Conservation (phyloP, 2,888 invertebrate species). For the Drosophila paramelanica region DNA sequence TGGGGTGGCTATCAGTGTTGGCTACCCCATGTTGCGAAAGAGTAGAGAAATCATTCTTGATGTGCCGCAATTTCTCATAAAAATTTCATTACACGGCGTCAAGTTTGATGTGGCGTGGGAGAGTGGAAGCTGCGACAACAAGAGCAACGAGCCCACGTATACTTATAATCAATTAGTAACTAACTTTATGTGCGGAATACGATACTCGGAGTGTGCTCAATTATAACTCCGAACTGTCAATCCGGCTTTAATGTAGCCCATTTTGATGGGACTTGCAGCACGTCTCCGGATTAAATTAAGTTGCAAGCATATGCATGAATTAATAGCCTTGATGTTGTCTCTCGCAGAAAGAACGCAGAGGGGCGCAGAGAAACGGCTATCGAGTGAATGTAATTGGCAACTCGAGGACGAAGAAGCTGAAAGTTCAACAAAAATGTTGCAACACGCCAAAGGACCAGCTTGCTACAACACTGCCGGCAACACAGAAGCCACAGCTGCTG, state of each 20-base stretch:
- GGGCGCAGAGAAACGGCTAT: constrained; percentile 12
- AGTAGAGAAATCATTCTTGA: constrained; percentile 54
- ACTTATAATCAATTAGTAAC: constrained; percentile 26
- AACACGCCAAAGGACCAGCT: constrained; percentile 35
- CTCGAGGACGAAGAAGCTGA: constrained; percentile 14
- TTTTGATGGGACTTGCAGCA: neutral
- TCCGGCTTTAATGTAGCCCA: too few species aligned
- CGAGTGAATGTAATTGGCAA: constrained; percentile 57
- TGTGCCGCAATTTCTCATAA: constrained; percentile 62
- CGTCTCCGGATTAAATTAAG: constrained; percentile 9
- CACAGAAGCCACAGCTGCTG: constrained; percentile 13
- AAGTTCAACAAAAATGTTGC: constrained; percentile 65
- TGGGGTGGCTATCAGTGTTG: constrained; percentile 37
- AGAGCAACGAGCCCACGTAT: neutral
- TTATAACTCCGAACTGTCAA: neutral
- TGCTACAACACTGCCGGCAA: constrained; percentile 36
- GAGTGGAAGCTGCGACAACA: constrained; percentile 1
- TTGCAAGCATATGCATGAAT: constrained; percentile 11
- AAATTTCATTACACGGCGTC: constrained; percentile 58
- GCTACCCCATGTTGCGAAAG: constrained; percentile 8
- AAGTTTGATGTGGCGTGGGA: constrained; percentile 3
- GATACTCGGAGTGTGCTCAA: neutral
- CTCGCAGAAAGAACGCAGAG: constrained; percentile 19
- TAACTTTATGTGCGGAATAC: neutral
- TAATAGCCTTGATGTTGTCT: constrained; percentile 21